Evolutionary conservation across 2,797 vertebrate genomes (phyloP).

Genomic region (Acomys russatus): DNA sequence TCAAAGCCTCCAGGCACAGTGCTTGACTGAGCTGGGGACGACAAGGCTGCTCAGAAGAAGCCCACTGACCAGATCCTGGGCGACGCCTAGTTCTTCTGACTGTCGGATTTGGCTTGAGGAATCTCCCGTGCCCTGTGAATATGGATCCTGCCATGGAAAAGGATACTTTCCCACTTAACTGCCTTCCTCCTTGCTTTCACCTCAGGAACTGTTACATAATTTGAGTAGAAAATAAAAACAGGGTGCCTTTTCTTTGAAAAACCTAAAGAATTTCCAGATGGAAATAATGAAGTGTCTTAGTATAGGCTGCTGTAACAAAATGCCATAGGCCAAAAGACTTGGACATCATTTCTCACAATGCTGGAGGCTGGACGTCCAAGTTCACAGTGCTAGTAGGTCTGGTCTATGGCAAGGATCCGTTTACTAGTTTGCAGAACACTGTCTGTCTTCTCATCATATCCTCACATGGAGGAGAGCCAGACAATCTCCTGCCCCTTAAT

Average conservation of each 20-base stretch:
- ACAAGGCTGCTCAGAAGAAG: not conserved
- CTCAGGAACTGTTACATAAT: not conserved
- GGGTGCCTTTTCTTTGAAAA: not conserved
- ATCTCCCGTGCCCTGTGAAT: not conserved
- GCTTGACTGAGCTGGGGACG: not conserved
- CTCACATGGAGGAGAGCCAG: not conserved
- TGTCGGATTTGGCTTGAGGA: not conserved
- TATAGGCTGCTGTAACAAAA: not conserved
- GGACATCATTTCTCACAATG: not conserved
- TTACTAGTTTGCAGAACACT: not conserved
- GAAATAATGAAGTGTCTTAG: not conserved
- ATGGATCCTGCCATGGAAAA: not conserved
- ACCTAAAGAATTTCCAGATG: slow-evolving; percentile 27
- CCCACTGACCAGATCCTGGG: not conserved
- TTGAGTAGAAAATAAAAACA: slow-evolving; percentile 34
- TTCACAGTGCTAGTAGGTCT: not conserved
- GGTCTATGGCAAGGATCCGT: not conserved
- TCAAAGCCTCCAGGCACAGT: not conserved
- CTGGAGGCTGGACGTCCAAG: not conserved
- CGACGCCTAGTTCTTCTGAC: not conserved
- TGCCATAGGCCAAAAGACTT: not conserved
- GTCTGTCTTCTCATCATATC: not conserved
- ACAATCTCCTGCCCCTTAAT: not conserved
- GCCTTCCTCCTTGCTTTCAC: not conserved
- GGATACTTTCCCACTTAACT: not conserved